Percentiles rank a stretch among this genome's conserved stretches.
Conservation (phyloP, 2,797 vertebrate genomes). For the Allobates femoralis region DNA sequence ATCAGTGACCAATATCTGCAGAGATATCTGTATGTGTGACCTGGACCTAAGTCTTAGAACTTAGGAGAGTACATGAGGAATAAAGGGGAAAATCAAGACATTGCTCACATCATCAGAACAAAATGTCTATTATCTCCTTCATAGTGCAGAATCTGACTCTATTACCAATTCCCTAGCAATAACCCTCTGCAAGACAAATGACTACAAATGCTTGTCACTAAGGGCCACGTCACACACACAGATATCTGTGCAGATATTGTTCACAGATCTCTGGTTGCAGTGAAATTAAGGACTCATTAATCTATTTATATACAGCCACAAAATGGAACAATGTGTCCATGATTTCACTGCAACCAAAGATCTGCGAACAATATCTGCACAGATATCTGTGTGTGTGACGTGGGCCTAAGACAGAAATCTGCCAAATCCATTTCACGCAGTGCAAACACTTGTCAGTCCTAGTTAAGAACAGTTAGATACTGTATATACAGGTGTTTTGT, state of each 20-base stretch:
- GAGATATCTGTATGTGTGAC: too few relatives aligned
- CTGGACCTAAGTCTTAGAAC: not conserved
- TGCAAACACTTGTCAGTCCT: slow-evolving; percentile 47
- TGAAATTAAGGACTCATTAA: too few relatives aligned
- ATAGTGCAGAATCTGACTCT: slow-evolving; percentile 28
- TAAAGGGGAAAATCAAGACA: not conserved
- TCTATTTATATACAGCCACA: too few relatives aligned
- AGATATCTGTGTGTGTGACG: too few relatives aligned
- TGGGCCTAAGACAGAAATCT: slow-evolving; percentile 39
- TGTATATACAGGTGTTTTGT: not conserved
- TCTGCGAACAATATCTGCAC: too few relatives aligned
- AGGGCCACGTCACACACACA: too few relatives aligned
- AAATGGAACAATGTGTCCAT: too few relatives aligned
- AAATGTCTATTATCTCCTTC: slow-evolving; percentile 25
- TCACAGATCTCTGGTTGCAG: too few relatives aligned
- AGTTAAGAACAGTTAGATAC: slow-evolving; percentile 1
- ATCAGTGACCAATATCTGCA: too few relatives aligned
- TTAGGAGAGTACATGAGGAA: not conserved
- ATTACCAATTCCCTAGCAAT: slow-evolving; percentile 47
- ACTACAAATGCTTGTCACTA: slow-evolving; percentile 32
- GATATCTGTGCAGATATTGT: too few relatives aligned
- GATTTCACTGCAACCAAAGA: too few relatives aligned
- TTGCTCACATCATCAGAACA: slow-evolving; percentile 17
- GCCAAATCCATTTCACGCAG: slow-evolving; percentile 41
- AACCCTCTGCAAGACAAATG: slow-evolving; percentile 36